phyloP scores from a whole-genome alignment of 1,140 invertebrate species.

The Micrasema minimum region DNA sequence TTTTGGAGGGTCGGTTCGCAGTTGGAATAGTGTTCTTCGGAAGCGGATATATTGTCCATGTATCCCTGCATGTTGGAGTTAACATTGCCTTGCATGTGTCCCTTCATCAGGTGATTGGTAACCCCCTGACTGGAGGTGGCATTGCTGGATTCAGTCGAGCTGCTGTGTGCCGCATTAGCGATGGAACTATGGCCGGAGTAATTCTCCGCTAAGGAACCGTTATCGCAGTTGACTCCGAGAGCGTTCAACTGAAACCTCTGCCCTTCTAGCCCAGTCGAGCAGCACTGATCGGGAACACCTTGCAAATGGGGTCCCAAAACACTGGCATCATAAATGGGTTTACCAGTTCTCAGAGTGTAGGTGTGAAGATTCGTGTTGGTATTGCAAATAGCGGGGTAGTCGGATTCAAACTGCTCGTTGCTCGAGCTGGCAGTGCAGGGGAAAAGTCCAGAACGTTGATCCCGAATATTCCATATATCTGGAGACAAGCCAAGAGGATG shows the following conservation, averaged over 20 bases:
- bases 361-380: conserved; percentile 86
- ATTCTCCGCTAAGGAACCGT: conserved; percentile 67
- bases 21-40: conserved; percentile 66
- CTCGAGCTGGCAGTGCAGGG: conserved; percentile 81
- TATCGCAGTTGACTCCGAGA: conserved; percentile 64
- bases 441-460: conserved; percentile 76
- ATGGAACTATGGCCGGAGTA: conserved; percentile 67
- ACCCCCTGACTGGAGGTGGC: conserved; percentile 65
- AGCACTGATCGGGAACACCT: conserved; percentile 63
- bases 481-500: conserved; percentile 81
- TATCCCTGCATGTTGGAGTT: conserved; percentile 60
- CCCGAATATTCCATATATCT: conserved; percentile 85
- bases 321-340: conserved; percentile 77
- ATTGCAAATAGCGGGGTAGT: conserved; percentile 86
- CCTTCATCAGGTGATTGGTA: conserved; percentile 66
- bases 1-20: conserved; percentile 66
- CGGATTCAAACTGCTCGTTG: conserved; percentile 80
- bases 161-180: conserved; percentile 66
- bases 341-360: conserved; percentile 81
- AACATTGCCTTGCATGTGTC: conserved; percentile 54
- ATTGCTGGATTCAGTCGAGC: conserved; percentile 66
- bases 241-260: conserved; percentile 63
- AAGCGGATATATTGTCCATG: conserved; percentile 59
- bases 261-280: conserved; percentile 58
- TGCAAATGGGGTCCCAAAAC: conserved; percentile 65